Evolutionary conservation across 30 jellyfish, hydroid and myxozoan species (phyloP).

Genomic region (Sanderia malayensis): DNA sequence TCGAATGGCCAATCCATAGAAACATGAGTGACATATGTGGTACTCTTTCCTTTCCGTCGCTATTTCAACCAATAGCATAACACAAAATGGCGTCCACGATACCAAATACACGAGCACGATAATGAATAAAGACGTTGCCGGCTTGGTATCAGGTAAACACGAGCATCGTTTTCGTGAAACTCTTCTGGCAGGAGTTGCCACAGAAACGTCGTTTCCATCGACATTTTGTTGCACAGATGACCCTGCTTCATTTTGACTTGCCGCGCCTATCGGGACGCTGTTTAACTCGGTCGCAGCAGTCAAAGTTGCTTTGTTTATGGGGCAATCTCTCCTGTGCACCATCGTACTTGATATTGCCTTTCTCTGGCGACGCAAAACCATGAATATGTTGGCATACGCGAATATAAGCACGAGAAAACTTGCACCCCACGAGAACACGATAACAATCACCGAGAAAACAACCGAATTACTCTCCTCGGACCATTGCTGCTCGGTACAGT

Average conservation of each 20-base stretch:
- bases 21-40: constrained; percentile 18
- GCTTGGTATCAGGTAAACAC: constrained; percentile 29
- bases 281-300: background rate
- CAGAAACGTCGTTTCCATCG: background rate
- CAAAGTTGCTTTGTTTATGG: background rate
- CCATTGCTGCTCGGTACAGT: constrained; percentile 42
- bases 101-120: constrained; percentile 35
- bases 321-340: constrained; percentile 33
- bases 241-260: background rate
- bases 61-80: constrained; percentile 32
- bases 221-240: background rate
- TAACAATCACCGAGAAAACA: constrained; percentile 38
- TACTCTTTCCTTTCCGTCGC: constrained; percentile 15
- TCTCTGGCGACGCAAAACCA: constrained; percentile 23
- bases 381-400: constrained; percentile 9
- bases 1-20: constrained; percentile 52
- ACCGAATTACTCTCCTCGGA: constrained; percentile 28
- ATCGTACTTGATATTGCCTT: constrained; percentile 11
- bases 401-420: constrained; percentile 15
- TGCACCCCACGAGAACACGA: constrained; percentile 37
- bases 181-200: background rate
- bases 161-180: constrained; percentile 2
- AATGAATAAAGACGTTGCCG: constrained; percentile 37
- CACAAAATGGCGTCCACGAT: constrained; percentile 57
- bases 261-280: background rate